phyloP scores from a whole-genome alignment of 2,888 invertebrate genomes.

The Oasisia sp. region DNA sequence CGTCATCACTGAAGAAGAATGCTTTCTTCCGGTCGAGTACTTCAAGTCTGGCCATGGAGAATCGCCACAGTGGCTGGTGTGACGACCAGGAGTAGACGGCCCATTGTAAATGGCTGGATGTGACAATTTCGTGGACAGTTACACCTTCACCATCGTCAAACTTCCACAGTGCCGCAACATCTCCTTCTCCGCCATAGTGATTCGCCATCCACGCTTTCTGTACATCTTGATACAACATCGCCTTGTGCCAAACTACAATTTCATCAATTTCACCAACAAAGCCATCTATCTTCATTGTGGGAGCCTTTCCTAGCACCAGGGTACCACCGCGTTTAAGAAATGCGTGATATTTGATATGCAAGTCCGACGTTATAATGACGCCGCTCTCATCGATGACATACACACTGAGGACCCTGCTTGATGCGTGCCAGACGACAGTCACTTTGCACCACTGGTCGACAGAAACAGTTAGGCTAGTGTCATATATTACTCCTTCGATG shows the following conservation, averaged over 20 bases:
- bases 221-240: constrained; percentile 38
- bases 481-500: neutral
- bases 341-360: neutral
- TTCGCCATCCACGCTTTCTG: constrained; percentile 25
- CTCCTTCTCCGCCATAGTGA: neutral
- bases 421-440: constrained; percentile 37
- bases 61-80: constrained; percentile 34
- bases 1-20: neutral
- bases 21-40: neutral
- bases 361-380: neutral
- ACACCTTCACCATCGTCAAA: constrained; percentile 43
- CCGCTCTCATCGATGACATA: neutral
- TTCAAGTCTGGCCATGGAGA: constrained; percentile 32
- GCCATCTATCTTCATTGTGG: neutral
- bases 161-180: constrained; percentile 38
- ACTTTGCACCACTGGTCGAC: constrained; percentile 46
- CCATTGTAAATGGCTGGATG: constrained; percentile 28
- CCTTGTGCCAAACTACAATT: constrained; percentile 42
- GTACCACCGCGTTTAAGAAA: neutral
- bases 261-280: constrained; percentile 43
- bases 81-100: constrained; percentile 27
- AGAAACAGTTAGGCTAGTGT: constrained; percentile 38
- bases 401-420: neutral
- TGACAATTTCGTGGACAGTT: constrained; percentile 30
- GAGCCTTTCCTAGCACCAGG: neutral